Base-by-base conservation (phyloP, 2,113 vertebrate species). In the Semicossyphus pulcher region DNA sequence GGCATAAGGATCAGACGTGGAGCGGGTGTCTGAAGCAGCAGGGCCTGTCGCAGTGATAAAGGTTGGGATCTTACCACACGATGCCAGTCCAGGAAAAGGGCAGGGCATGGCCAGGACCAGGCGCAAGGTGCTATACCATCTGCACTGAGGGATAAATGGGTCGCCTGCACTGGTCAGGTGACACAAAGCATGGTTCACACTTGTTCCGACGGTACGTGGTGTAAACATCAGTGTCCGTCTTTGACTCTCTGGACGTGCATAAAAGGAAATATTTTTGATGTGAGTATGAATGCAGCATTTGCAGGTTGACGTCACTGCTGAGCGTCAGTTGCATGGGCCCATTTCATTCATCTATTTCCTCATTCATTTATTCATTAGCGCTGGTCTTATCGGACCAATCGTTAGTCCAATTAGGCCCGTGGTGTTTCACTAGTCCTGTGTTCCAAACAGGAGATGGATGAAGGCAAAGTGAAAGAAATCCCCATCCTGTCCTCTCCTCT, bases 41-140 rank as follows among this genome's bases (percentile, higher is more conserved):
- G 88, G 86, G 79, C 78, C 88, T 89, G 89, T 92, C 88, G 78
- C n/a, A 81, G 71, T 53, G 87, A 86, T 75, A 88, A 88, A 92
- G 91, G 91, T 92, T 87, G 77, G 83, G 81, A 77, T 88, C 83
- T 87, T 79, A 86, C 83, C 78, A 52, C 81, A 72, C 72, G 39
- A 63, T 89, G 87, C 83, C 85, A 86, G 87, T 85, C 87, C 88
- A 79, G 72, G 81, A 75, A 80, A 78, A 85, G 81, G 70, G 78
- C 88, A 83, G 81, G 76, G 81, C 84, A 84, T 51, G 84, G 81
- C 83, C 84, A 73, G 75, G 87, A 63, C 71, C 69, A 54, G 71
- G 70, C 59, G 37, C 84, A 83, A 87, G 87, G 83, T 82, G 81
- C 83, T 76, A 32, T 31, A 64, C 91, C 90, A 91, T 92, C 91